Base-by-base conservation (phyloP, 2,113 vertebrate genomes). In the Grammomys surdaster region DNA sequence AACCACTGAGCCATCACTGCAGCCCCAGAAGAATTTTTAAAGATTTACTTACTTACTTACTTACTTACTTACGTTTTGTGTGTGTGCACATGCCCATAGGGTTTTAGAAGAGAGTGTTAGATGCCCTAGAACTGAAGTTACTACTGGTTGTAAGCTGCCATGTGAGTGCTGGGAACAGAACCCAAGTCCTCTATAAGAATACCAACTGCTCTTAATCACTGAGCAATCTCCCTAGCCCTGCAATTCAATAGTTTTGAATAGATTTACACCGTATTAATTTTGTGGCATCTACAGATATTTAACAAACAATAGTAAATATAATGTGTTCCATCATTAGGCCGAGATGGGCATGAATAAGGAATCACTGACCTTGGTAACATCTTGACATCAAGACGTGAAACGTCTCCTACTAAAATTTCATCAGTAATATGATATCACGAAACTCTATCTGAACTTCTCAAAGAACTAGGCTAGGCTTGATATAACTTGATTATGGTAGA, bases 321-420 rank as follows among this genome's bases (percentile, higher is more conserved):
- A 54, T 56, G 33, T n/a, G 33, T n/a, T 22, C 10, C 36, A 40
- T 82, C 3, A 0, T 72, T 82, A 60, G 10, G 13, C 56, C 40
- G 12, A 26, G 12, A 82, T 40, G 80, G 36, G 17, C 54, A 7
- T 26, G 36, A 82, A 82, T 20, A 51, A 78, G 8, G 28, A 78
- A 17, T 82, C 56, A 60, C 80, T 26, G 54, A 26, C n/a, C 22
- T 82, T 40, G 22, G 36, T 22, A 82, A 60, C 19, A 20, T 80
- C 51, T 80, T 80, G 77, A 33, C 51, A 56, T n/a, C 78, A 58
- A 58, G 17, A 80, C 11, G 6, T 81, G 36, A 31, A 65, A 46
- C 40, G 14, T 46, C 58, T 46, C 69, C 80, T 82, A 56, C 56
- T 73, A 69, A 94, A 95, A 28, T 90, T 80, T 94, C 80, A 67